Percentiles rank a stretch among this genome's conserved stretches.
Evolutionary conservation across 92 coral and sea anemone genomes (phyloP).

Genomic region (Epizoanthus rinbou): DNA sequence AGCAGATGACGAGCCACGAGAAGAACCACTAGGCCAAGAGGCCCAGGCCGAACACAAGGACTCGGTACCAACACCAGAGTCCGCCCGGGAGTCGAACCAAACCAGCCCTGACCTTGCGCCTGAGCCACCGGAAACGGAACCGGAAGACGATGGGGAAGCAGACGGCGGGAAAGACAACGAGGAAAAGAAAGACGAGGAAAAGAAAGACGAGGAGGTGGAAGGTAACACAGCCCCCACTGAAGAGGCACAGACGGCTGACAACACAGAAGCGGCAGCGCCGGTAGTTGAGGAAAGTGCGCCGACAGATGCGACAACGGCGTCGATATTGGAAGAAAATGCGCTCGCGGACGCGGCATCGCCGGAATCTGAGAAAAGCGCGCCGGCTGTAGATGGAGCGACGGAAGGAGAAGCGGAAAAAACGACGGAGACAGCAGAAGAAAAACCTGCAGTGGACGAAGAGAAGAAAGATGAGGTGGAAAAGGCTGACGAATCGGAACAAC

Average conservation of each 20-base stretch:
- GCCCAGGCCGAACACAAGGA: conserved; percentile 69
- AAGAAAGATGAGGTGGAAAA: conserved; percentile 44
- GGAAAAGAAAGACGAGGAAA: conserved; percentile 13
- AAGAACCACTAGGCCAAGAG: conserved; percentile 90
- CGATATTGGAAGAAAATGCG: conserved; percentile 37
- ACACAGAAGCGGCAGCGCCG: background rate
- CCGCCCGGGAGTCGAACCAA: conserved; percentile 18
- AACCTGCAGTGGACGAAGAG: conserved; percentile 8
- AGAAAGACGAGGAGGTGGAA: conserved; percentile 9
- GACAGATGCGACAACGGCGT: background rate
- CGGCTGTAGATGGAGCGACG: conserved; percentile 34
- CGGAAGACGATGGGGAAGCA: conserved; percentile 15
- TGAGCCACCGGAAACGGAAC: background rate
- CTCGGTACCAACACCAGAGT: conserved; percentile 31
- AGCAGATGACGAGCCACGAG: conserved; percentile 69
- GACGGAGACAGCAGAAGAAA: conserved; percentile 18
- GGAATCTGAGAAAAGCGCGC: conserved; percentile 40
- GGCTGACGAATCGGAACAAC: conserved; percentile 30
- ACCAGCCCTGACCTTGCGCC: too few species aligned
- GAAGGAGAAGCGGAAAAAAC: conserved; percentile 33
- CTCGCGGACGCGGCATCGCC: conserved; percentile 40
- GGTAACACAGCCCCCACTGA: background rate
- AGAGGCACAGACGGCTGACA: background rate
- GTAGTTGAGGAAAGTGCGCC: conserved; percentile 20
- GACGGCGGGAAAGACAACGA: conserved; percentile 13